Percentiles rank a stretch among this genome's conserved stretches.
Evolutionary conservation across 2,113 vertebrate species (phyloP).

Genomic region (Grantiella picta): DNA sequence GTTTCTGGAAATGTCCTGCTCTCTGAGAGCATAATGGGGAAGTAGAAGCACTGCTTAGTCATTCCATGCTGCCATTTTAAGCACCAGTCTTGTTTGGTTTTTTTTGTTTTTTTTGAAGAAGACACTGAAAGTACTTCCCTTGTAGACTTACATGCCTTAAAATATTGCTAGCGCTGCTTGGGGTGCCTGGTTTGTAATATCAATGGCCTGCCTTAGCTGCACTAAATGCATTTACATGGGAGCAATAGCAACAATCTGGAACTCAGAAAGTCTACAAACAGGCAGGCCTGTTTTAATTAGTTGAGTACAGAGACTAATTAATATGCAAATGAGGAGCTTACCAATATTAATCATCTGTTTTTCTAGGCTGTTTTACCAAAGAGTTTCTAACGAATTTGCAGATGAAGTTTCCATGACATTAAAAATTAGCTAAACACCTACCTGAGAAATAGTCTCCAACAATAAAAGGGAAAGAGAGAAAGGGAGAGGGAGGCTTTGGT

Average conservation of each 20-base stretch:
- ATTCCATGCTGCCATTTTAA: not conserved
- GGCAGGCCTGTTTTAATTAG: slow-evolving; percentile 73
- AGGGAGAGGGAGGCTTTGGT: not conserved
- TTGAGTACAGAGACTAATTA: slow-evolving; percentile 78
- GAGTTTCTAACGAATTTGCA: slow-evolving; percentile 74
- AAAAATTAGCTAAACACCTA: slow-evolving; percentile 66
- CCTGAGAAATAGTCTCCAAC: slow-evolving; percentile 54
- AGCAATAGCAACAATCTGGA: slow-evolving; percentile 57
- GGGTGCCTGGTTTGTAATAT: not conserved
- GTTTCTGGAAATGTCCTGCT: not conserved
- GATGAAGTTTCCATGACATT: slow-evolving; percentile 72
- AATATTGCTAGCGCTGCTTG: not conserved
- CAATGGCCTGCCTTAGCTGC: not conserved
- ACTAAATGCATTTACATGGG: slow-evolving; percentile 2
- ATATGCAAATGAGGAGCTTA: slow-evolving; percentile 78
- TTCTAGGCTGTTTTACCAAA: slow-evolving; percentile 72
- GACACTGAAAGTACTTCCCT: not conserved
- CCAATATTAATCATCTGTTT: slow-evolving; percentile 80
- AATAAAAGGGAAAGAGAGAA: not conserved
- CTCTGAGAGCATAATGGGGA: not conserved
- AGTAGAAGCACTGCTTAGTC: not conserved
- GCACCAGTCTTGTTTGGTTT: not conserved
- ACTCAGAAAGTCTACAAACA: slow-evolving; percentile 66
- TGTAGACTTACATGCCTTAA: not conserved
- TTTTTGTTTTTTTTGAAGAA: accelerated